Percentiles rank a stretch among this genome's conserved stretches.
Conservation (phyloP, 2,888 invertebrate species). For the Onthophagus sagittarius region DNA sequence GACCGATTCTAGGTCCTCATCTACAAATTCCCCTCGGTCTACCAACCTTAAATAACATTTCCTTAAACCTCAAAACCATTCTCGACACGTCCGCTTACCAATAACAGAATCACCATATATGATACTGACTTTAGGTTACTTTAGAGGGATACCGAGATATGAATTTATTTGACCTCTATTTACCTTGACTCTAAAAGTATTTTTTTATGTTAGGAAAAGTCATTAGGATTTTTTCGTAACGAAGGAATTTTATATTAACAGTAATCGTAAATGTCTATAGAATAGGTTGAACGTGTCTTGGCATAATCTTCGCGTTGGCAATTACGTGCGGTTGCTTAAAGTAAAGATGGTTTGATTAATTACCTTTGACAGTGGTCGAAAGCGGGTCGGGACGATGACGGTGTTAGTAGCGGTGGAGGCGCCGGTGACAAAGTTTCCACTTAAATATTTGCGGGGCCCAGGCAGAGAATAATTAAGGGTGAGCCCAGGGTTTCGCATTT, state of each 20-base stretch:
- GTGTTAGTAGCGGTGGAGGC: neutral
- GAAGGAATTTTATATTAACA: neutral
- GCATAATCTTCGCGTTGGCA: neutral
- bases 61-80: neutral
- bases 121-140: neutral
- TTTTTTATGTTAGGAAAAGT: neutral
- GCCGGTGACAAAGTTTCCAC: slow-evolving; percentile 30
- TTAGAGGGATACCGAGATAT: neutral
- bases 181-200: neutral
- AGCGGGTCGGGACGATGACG: neutral
- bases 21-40: neutral
- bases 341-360: neutral
- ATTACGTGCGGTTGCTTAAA: neutral
- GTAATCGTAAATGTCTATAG: neutral
- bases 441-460: slow-evolving; percentile 24
- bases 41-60: neutral
- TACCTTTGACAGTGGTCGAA: neutral
- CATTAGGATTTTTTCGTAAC: no score
- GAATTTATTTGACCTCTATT: neutral
- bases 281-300: neutral
- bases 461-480: slow-evolving; percentile 22
- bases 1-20: neutral
- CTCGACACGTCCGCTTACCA: neutral
- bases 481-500: slow-evolving; percentile 26
- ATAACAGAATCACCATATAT: neutral